phyloP scores from a whole-genome alignment of 2,113 vertebrate species.

The Cathartes aura region DNA sequence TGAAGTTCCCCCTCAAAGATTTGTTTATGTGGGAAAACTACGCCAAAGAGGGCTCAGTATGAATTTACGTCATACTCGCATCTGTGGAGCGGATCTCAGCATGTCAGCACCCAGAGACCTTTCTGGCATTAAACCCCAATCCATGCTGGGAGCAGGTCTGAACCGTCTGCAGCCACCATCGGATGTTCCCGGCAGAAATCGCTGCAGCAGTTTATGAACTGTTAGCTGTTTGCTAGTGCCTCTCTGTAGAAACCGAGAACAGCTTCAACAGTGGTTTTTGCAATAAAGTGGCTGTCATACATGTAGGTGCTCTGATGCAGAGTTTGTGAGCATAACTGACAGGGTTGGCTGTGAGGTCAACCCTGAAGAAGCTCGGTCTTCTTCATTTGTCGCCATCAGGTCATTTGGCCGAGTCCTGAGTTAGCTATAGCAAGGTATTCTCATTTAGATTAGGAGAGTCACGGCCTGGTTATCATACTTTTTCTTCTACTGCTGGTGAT shows the following conservation, averaged over 20 bases:
- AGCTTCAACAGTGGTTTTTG: neutral
- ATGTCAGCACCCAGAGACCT: neutral
- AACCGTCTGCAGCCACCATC: neutral
- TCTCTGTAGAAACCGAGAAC: neutral
- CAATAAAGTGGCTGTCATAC: neutral
- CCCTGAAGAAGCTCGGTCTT: neutral
- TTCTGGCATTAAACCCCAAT: neutral
- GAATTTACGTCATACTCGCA: neutral
- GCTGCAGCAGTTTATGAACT: neutral
- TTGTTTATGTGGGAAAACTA: neutral
- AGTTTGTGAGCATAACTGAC: fast-evolving
- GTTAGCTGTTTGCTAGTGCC: neutral
- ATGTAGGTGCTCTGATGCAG: neutral
- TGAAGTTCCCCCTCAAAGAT: neutral
- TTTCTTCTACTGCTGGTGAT: neutral
- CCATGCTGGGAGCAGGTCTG: neutral
- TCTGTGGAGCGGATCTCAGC: neutral
- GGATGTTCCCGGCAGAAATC: neutral
- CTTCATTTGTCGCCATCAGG: neutral
- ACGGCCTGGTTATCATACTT: neutral
- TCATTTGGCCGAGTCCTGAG: neutral
- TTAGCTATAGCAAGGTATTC: neutral
- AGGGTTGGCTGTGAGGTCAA: neutral
- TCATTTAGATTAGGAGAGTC: neutral
- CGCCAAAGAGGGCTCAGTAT: neutral